phyloP scores from a whole-genome alignment of 2,888 invertebrate genomes.

The Allolobophora icterica region DNA sequence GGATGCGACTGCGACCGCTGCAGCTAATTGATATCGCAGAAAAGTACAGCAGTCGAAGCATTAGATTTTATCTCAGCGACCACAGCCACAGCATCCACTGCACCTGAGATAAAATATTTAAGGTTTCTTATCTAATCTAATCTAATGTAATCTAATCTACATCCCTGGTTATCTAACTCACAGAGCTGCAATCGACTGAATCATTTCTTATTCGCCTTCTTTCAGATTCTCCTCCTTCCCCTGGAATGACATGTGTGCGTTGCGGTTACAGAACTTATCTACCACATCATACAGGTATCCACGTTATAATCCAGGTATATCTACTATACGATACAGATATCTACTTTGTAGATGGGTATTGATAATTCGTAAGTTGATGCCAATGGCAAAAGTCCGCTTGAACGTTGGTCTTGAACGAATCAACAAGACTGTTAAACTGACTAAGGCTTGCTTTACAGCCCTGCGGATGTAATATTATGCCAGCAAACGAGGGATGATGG shows the following conservation, averaged over 20 bases:
- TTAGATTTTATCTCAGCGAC: not conserved
- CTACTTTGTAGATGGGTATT: not conserved
- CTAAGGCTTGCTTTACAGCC: not conserved
- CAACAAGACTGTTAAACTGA: not conserved
- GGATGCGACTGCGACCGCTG: not conserved
- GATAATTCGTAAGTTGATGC: not conserved
- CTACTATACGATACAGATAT: not conserved
- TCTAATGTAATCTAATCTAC: too few species aligned
- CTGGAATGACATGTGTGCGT: not conserved
- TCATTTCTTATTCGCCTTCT: not conserved
- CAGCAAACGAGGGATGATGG: not conserved
- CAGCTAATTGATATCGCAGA: not conserved
- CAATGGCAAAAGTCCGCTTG: not conserved
- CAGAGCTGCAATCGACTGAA: not conserved
- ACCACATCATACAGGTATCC: not conserved
- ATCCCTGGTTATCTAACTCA: not conserved
- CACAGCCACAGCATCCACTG: not conserved
- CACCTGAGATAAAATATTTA: not conserved
- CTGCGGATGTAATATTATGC: slow-evolving; percentile 7
- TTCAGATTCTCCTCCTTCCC: not conserved
- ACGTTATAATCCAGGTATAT: not conserved
- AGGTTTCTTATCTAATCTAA: not conserved
- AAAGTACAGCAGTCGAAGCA: not conserved
- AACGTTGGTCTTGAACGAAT: not conserved
- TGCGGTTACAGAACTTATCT: not conserved